These are phyloP conservation scores for Bellardia bayeri DNA, from an alignment of 2,888 invertebrate genomes.

Conservation along the genomic window DNA sequence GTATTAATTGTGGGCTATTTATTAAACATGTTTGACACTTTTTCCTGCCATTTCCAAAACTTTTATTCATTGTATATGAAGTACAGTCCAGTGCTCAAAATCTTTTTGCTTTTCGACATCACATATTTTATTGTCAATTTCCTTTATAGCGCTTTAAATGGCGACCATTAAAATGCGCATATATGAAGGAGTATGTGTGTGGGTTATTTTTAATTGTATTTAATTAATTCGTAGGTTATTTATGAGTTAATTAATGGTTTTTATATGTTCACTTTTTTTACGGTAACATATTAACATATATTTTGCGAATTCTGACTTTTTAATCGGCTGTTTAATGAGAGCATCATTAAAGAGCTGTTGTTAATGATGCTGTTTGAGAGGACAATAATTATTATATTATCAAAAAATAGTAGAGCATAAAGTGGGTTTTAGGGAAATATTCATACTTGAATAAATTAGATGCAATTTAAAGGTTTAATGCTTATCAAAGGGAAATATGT, in stretches of 20 bases:
- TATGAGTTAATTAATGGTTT: conserved; percentile 56
- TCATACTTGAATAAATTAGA: neutral
- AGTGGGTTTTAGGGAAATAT: neutral
- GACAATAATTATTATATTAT: neutral
- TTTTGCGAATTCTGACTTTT: neutral
- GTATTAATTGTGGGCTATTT: no score
- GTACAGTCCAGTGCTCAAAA: neutral
- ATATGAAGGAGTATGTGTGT: neutral
- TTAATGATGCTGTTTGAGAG: neutral
- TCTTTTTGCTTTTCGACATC: neutral
- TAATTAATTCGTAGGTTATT: conserved; percentile 38
- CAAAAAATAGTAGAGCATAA: neutral
- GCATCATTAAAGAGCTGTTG: conserved; percentile 17
- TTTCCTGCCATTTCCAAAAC: neutral
- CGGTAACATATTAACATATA: neutral
- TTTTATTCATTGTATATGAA: neutral
- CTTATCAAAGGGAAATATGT: neutral
- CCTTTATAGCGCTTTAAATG: conserved; percentile 42
- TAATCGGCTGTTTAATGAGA: conserved; percentile 35
- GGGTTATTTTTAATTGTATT: conserved; percentile 27
- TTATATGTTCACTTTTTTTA: conserved; percentile 29
- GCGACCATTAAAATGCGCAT: conserved; percentile 22
- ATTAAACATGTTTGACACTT: neutral
- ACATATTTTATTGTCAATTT: conserved; percentile 11
- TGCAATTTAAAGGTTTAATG: neutral